Conservation (phyloP, 2,797 vertebrate species). For the Prionace glauca region DNA sequence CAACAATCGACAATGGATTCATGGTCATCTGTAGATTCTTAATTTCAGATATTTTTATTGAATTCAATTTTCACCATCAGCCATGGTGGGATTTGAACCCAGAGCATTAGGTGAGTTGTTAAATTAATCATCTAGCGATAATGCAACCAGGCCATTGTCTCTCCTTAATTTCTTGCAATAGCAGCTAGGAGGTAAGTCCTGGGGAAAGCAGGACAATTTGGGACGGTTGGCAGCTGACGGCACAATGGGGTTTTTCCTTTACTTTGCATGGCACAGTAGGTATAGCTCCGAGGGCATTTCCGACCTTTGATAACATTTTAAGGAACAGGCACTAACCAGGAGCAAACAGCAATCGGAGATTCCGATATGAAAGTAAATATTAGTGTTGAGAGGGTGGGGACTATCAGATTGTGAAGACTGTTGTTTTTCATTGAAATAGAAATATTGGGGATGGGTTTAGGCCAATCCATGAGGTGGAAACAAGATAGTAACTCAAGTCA, state of each 20-base stretch:
- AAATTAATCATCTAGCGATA: too few species aligned
- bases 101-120: too few species aligned
- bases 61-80: too few species aligned
- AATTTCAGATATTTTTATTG: too few species aligned
- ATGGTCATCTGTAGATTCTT: too few species aligned
- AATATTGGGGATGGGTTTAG: not conserved
- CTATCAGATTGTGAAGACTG: not conserved
- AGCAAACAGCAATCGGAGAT: not conserved
- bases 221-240: not conserved
- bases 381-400: not conserved
- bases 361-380: not conserved
- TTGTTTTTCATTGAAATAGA: not conserved
- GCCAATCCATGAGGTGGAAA: not conserved
- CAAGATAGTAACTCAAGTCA: too few species aligned
- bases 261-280: not conserved
- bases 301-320: not conserved
- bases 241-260: not conserved
- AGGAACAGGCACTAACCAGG: not conserved
- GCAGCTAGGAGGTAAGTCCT: not conserved
- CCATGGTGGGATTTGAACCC: too few species aligned
- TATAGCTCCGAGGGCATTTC: not conserved
- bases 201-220: not conserved
- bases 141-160: not conserved
- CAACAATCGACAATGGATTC: too few species aligned
- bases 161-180: not conserved